Base-by-base conservation (phyloP, 2,888 invertebrate species). In the Rhogogaster chlorosoma region DNA sequence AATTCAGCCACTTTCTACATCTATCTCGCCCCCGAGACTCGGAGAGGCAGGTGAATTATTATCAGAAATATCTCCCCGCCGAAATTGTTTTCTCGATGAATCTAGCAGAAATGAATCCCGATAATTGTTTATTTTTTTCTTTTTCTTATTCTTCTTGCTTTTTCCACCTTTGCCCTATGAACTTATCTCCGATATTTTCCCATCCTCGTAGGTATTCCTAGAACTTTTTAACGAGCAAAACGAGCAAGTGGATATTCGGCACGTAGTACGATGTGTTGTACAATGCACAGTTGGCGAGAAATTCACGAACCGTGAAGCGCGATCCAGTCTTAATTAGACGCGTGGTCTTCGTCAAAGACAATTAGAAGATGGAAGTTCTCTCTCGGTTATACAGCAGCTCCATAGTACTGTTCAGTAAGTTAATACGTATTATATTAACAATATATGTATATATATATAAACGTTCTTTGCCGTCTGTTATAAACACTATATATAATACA, bases 161-260 rank as follows among this genome's bases (percentile, higher is more conserved):
- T n/a, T n/a, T 61, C 4, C 7, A 61, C 15, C n/a, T 61, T 9
- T n/a, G n/a, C n/a, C n/a, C n/a, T 22, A 36, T 36, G 2, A n/a
- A 61, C 22, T n/a, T 29, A 64, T 22, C 61, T 18, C 22, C 15
- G 22, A 26, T 26, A 64, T 64, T 64, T 29, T 29, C 29, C 5
- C 12, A 26, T 64, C 5, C 64, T 1, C 12, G 12, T n/a, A 57
- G 22, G 12, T 64, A 29, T 64, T 12, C 12, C 64, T 29, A 26
- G 18, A 71, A 71, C 18, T 12, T 71, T 73, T 73, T 73, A 73
- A 73, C 71, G 42, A 73, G 71, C 18, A 22, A 36, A 70, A 70
- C 36, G 12, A 5, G 32, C 6, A 15, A 67, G 32, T 15, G 12
- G 32, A 67, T 32, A 67, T 67, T 32, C 67, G 12, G 10, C 67